Evolutionary conservation across 2,888 invertebrate genomes (phyloP).

Genomic region (Esperia sulphurella): DNA sequence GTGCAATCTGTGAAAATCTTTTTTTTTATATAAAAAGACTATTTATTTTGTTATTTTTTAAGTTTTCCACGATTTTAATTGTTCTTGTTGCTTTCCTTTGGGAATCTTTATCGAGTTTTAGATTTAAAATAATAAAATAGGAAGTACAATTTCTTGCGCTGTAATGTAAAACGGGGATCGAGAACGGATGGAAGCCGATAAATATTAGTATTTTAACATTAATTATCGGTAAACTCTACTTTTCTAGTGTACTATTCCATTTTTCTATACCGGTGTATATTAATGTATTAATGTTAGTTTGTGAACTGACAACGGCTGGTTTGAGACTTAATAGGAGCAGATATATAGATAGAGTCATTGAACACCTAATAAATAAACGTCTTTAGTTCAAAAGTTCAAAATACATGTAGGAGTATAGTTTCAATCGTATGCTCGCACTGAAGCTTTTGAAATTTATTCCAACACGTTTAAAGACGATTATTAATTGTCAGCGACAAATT

Average conservation of each 20-base stretch:
- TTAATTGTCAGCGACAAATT: no score
- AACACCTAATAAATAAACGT: no score
- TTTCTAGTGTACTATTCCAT: conserved; percentile 67
- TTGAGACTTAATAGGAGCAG: not conserved
- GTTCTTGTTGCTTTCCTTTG: conserved; percentile 75
- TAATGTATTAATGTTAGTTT: not conserved
- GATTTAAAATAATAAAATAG: conserved; percentile 48
- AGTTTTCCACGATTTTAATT: conserved; percentile 76
- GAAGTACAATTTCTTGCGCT: conserved; percentile 50
- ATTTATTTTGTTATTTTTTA: conserved; percentile 78
- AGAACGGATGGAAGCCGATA: conserved; percentile 14
- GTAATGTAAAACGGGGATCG: conserved; percentile 44
- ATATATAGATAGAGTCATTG: no score
- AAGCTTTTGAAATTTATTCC: no score
- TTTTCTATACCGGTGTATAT: conserved; percentile 53
- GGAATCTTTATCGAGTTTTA: conserved; percentile 68
- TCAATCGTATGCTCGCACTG: no score
- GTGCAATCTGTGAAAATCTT: conserved; percentile 32
- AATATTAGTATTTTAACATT: not conserved
- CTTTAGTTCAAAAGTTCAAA: no score
- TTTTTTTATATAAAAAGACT: conserved; percentile 50
- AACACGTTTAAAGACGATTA: no score
- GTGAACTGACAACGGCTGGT: not conserved
- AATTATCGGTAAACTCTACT: conserved; percentile 27
- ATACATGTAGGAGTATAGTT: no score